Base-by-base conservation (phyloP, 2,113 vertebrate species). In the Platysternon megacephalum region DNA sequence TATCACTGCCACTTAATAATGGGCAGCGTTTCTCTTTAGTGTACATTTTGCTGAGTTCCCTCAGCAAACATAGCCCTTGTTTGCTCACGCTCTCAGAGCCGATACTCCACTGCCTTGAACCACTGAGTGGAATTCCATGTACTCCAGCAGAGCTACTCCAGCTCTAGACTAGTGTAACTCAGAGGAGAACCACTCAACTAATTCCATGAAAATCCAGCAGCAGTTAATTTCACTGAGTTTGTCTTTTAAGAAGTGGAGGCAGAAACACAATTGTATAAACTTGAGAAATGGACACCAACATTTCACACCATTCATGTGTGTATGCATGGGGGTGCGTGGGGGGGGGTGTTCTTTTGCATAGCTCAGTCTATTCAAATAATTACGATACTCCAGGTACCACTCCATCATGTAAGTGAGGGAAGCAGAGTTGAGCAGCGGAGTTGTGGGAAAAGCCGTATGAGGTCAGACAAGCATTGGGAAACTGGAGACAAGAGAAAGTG, bases 251-350 rank as follows among this genome's bases (percentile, higher is more conserved):
- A 89, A 90, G 58, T 5, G 84, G 51, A 88, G 85, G 56, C 53
- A 88, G 76, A 90, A 96, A 84, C 87, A 61, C 1, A 17, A 89
- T 85, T 53, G 79, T 72, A 92, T 90, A 93, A 76, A 5, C 93
- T 89, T 96, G 94, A 91, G 79, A 84, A 95, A 91, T 8, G 1
- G 79, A 65, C 6, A 82, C 80, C 87, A 93, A 85, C 87, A 72
- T 61, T 95, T 93, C 92, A 87, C 81, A 52, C 49, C 80, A 17
- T 10, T n/a, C 74, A 86, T 92, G 93, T 92, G 95, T 48, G 91
- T 92, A 89, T 86, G 95, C 11, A 2, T 80, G 79, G 58, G 1
- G 17, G 53, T 53, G 7, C n/a, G n/a, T n/a, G 1, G 53, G 51
- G 6, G 44, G 6, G 42, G 87, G 80, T n/a, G 19, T 12, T 80